Base-by-base conservation (phyloP, 2,113 vertebrate genomes). In the Psittacula cyanocephala region DNA sequence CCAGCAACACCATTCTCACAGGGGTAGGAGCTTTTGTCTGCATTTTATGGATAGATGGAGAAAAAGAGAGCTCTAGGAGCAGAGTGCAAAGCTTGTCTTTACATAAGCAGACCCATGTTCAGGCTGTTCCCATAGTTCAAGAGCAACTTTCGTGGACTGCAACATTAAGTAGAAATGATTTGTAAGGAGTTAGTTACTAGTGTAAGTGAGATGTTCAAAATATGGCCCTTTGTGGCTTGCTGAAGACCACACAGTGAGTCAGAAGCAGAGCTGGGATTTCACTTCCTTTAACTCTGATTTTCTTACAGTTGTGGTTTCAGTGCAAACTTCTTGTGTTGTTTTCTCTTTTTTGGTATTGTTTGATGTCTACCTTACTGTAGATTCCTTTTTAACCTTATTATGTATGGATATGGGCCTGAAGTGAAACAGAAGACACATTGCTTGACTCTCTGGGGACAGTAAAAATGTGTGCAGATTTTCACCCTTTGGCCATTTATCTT, bases 251-350 rank as follows among this genome's bases (percentile, higher is more conserved):
- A 94, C 82, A 96, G 52, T 17, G 22, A 87, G 81, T 62, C 76
- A 64, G 76, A 89, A 88, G 59, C 68, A 90, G 88, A 96, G 68
- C 59, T 47, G 82, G 69, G 81, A 84, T 85, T 88, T 79, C 82
- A 88, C 62, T 92, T 94, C 93, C 93, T 93, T 86, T 89, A 89
- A 92, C 77, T 94, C 62, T 81, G 82, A 85, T 88, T 95, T 95
- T 95, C 92, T 96, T 81, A 95, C 83, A 84, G 41, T 89, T 95
- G 88, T 79, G 83, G 92, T 96, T 94, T 96, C 63, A 39, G 33
- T 59, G 86, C 57, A 91, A 81, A 71, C 63, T 37, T 90, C 74
- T 75, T 86, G 22, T 22, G n/a, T 81, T 87, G 33, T 49, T 92
- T 94, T 87, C 55, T 14, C 69, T 46, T 53, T 92, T 94, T 89